These are phyloP conservation scores for Agriopis marginaria DNA, from an alignment of 2,888 invertebrate species.

Conservation along the genomic window DNA sequence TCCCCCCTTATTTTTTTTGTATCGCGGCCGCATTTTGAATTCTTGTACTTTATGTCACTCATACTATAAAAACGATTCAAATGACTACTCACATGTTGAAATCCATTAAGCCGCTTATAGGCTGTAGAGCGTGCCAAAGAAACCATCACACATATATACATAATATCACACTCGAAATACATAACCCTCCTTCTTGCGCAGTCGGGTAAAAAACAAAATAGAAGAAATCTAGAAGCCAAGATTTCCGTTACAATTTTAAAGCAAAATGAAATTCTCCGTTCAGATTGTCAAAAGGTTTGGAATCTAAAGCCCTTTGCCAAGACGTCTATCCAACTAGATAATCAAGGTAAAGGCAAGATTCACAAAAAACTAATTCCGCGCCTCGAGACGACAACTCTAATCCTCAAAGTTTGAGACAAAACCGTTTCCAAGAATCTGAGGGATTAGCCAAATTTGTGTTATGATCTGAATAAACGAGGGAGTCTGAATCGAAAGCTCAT, in stretches of 20 bases:
- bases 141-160: too few relatives aligned
- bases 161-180: too few relatives aligned
- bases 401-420: slow-evolving; percentile 35
- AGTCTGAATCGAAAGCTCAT: slow-evolving; percentile 34
- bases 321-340: slow-evolving; percentile 16
- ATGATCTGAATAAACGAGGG: slow-evolving; percentile 36
- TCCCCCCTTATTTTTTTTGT: too few relatives aligned
- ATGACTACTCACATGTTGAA: too few relatives aligned
- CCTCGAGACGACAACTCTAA: slow-evolving; percentile 28
- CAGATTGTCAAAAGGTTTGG: slow-evolving; percentile 15
- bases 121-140: too few relatives aligned
- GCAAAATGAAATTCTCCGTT: background rate
- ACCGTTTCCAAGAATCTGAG: slow-evolving; percentile 27
- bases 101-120: too few relatives aligned
- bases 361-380: slow-evolving; percentile 31
- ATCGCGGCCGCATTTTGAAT: too few relatives aligned
- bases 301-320: slow-evolving; percentile 19
- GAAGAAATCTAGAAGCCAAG: background rate
- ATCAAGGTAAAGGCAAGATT: slow-evolving; percentile 28
- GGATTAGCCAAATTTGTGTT: slow-evolving; percentile 37
- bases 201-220: background rate
- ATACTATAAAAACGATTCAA: too few relatives aligned
- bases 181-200: too few relatives aligned
- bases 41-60: too few relatives aligned
- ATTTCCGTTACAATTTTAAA: background rate